Evolutionary conservation across 92 coral and sea anemone species (phyloP), one percentile per base, ranked within the genome.

Genomic region (Palythoa caribaeorum): DNA sequence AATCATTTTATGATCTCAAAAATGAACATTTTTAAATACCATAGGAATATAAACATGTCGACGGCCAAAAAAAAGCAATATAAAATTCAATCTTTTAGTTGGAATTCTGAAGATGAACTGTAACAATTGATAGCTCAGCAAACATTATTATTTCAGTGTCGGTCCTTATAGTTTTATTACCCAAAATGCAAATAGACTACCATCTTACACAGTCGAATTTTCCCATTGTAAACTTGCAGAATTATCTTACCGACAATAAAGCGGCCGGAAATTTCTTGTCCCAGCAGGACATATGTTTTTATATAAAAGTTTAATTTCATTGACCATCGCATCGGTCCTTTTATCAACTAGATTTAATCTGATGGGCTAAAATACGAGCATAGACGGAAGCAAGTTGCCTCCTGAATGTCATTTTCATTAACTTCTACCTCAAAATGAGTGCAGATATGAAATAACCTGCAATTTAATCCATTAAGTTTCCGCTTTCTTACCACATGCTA

Each of bases 281-380:
- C 14, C 86, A 65, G 76, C 86, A 21, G 86, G 86, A 63, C n/a
- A 51, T 71, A 38, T 14, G n/a, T 35, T 65, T 81, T 81, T 48
- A 81, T 81, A 76, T 16, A 68, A 66, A 48, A 19, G 86, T 81
- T 81, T 81, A 81, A 66, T 81, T 81, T 81, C 86, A 66, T 81
- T 81, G 86, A 81, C 86, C 57, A 65, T 65, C 15, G 65, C 86
- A 47, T 11, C 71, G 44, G 75, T 65, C 28, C 47, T 66, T 65
- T 66, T 81, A 81, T 66, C 86, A 68, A 19, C 74, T 81, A 20
- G 76, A 81, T 68, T 79, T 81, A 66, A 81, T 81, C 63, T 65
- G 8, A 38, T 81, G 55, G 53, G 76, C 63, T 47, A 66, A 66
- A 66, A 60, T 71, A 81, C 35, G 74, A 81, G 59, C 75, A 65